Evolutionary conservation across 2,797 vertebrate genomes (phyloP).

Genomic region (Gymnocypris eckloni): DNA sequence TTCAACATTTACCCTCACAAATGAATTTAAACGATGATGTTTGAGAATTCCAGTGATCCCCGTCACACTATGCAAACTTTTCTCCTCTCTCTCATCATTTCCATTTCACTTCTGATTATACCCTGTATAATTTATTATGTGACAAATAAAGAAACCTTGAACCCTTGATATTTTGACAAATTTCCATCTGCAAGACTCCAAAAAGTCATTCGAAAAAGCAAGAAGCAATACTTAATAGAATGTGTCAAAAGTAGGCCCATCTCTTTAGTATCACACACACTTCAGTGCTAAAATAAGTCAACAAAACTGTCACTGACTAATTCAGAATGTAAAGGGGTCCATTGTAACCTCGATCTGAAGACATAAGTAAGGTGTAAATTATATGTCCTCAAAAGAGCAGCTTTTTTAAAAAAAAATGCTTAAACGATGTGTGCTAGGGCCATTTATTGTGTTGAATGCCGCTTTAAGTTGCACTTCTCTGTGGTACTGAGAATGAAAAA

Average conservation of each 20-base stretch:
- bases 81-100: not conserved
- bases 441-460: not conserved
- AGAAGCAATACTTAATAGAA: not conserved
- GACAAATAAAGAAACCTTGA: too few species aligned
- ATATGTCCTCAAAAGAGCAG: not conserved
- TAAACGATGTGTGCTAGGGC: not conserved
- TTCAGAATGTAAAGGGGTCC: not conserved
- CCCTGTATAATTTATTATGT: too few species aligned
- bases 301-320: not conserved
- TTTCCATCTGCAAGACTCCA: not conserved
- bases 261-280: not conserved
- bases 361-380: not conserved
- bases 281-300: not conserved
- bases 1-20: conserved; percentile 1
- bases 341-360: not conserved
- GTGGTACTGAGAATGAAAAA: conserved; percentile 68
- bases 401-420: conserved; percentile 12
- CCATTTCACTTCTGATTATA: too few species aligned
- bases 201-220: not conserved
- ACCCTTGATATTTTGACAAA: not conserved
- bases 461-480: conserved; percentile 52
- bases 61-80: not conserved
- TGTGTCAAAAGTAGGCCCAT: not conserved
- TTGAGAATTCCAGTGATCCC: not conserved
- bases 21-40: not conserved